Evolutionary conservation across 2,113 vertebrate genomes (phyloP).

Genomic region (Plectropomus leopardus): DNA sequence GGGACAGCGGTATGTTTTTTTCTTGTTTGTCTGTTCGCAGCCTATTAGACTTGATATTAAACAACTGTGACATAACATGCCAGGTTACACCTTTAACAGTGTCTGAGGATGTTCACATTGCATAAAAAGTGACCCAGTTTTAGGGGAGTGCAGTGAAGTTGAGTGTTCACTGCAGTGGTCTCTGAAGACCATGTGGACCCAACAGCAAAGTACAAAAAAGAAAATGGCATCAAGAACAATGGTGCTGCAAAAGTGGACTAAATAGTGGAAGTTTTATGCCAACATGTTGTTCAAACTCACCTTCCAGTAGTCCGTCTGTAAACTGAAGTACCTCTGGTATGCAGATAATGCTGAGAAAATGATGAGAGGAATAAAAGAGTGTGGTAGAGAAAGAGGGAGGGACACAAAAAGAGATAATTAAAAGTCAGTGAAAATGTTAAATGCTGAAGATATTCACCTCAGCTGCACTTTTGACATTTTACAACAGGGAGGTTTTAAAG

Average conservation of each 20-base stretch:
- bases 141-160: neutral
- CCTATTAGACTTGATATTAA: neutral
- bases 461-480: neutral
- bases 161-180: neutral
- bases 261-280: neutral
- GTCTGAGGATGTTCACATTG: neutral
- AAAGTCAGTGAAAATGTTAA: conserved; percentile 22
- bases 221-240: too few species aligned
- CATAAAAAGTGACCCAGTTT: neutral
- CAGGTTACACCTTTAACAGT: neutral
- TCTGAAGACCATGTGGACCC: neutral
- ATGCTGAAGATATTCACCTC: conserved; percentile 8
- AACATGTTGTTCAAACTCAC: conserved; percentile 81
- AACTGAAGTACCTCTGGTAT: conserved; percentile 99
- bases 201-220: neutral
- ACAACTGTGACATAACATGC: neutral
- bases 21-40: neutral
- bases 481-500: neutral
- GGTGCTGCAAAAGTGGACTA: too few species aligned
- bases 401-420: conserved; percentile 1
- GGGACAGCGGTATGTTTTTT: neutral
- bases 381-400: neutral
- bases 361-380: neutral
- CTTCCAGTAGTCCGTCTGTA: conserved; percentile 99
- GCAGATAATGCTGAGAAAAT: conserved; percentile 95